These are phyloP conservation scores for Candoia aspera DNA, from an alignment of 2,113 vertebrate species.

Conservation along the genomic window DNA sequence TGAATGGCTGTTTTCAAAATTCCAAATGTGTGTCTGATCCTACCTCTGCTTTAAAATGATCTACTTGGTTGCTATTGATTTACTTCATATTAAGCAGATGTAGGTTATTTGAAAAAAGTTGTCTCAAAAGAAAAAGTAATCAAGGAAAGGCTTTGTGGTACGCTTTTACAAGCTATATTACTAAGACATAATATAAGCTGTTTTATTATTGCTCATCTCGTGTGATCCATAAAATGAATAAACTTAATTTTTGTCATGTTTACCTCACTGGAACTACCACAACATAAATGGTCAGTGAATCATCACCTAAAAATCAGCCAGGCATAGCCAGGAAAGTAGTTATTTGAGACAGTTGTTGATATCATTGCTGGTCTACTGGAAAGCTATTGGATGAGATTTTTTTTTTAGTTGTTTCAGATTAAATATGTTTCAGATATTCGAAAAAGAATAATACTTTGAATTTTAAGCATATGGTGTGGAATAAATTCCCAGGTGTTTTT, in stretches of 20 bases:
- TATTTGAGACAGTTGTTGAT: slow-evolving; percentile 39
- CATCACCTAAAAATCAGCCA: slow-evolving; percentile 25
- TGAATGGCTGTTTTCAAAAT: background rate
- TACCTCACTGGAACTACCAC: background rate
- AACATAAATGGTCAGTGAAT: slow-evolving; percentile 27
- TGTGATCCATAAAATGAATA: slow-evolving; percentile 34
- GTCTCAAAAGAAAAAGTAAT: background rate
- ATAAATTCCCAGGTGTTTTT: background rate
- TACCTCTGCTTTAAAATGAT: background rate
- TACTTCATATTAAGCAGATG: slow-evolving; percentile 16
- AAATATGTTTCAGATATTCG: background rate
- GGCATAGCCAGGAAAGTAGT: slow-evolving; percentile 23
- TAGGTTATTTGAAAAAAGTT: slow-evolving; percentile 1
- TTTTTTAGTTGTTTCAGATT: slow-evolving; percentile 29
- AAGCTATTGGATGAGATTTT: background rate
- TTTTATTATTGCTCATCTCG: slow-evolving; percentile 34
- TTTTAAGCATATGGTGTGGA: background rate
- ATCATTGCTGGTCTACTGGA: slow-evolving; percentile 14
- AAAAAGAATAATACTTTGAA: background rate
- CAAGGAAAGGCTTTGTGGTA: background rate
- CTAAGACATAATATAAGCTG: background rate
- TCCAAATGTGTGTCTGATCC: background rate
- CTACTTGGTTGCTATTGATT: background rate
- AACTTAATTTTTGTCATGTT: slow-evolving; percentile 41
- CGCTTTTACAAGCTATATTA: background rate